Evolutionary conservation across 2,888 invertebrate species (phyloP), one percentile per base, ranked within the genome.

Genomic region (Sceliomorpha sp.): DNA sequence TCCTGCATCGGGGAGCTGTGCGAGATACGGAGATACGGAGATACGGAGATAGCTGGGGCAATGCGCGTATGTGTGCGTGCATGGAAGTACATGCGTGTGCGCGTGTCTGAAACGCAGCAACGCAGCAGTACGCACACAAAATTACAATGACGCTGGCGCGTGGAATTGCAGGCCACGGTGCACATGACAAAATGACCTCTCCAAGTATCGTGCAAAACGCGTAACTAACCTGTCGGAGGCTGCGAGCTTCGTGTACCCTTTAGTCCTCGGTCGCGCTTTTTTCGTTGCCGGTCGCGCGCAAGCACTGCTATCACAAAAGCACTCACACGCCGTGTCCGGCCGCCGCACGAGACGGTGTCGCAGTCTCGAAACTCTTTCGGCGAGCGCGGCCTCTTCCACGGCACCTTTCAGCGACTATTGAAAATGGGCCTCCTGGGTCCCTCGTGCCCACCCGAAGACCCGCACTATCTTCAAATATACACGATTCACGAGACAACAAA

Each of bases 401-500:
- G 74, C 72, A 76, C 73, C 59, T 66, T 74, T 56, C 59, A 73
- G 69, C 56, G 68, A 70, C 72, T 69, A 62, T 69, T 3, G 73
- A 73, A 75, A 78, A 10, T 9, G 79, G 78, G 74, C 74, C 79
- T 78, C 74, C 76, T 75, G 74, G 77, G 75, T 76, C 76, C 71
- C 78, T 79, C 73, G 75, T 75, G 74, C 56, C 79, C 80, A 76
- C 81, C 78, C 80, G 78, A 80, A 71, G 71, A 66, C 70, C 76
- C 76, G 62, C 70, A 67, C 76, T 69, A 74, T 73, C 75, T 69
- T 73, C 74, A 77, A 77, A 79, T 78, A 75, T 70, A 66, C 77
- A 72, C 78, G 74, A 77, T 79, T 72, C 75, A 66, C 70, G 68
- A 76, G 64, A 75, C 67, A 77, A 70, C 75, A 73, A 75, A 76